Conservation (phyloP, 2,888 invertebrate species). For the Megastigmus dorsalis region DNA sequence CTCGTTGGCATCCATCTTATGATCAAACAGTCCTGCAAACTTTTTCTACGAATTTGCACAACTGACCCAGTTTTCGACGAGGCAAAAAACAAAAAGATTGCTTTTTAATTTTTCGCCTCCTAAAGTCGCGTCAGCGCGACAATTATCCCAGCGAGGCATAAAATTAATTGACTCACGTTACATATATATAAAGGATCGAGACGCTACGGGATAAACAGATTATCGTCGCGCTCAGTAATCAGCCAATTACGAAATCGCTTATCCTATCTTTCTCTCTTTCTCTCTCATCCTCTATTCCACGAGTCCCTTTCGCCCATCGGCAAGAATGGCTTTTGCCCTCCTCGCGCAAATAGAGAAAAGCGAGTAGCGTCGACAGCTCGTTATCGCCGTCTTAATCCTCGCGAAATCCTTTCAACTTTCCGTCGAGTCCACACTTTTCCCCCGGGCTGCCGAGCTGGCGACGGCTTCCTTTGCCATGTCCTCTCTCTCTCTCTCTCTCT, state of each 20-base stretch:
- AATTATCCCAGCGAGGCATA: not conserved
- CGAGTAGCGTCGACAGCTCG: constrained; percentile 61
- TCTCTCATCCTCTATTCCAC: too few species aligned
- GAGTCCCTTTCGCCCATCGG: not conserved
- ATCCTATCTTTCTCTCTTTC: constrained; percentile 41
- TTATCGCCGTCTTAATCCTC: constrained; percentile 68
- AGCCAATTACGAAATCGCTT: constrained; percentile 63
- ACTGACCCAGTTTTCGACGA: too few species aligned
- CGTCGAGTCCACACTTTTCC: constrained; percentile 61
- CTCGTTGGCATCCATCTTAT: too few species aligned
- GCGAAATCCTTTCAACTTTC: constrained; percentile 67
- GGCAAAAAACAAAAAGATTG: too few species aligned
- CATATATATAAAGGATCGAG: not conserved
- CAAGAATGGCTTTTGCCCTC: not conserved
- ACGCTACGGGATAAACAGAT: constrained; percentile 59
- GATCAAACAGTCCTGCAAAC: too few species aligned
- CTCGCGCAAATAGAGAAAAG: not conserved
- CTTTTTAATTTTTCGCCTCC: too few species aligned
- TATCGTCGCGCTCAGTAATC: constrained; percentile 62
- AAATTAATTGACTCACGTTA: not conserved
- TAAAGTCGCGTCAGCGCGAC: too few species aligned
- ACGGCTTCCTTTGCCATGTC: not conserved
- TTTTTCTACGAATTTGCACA: too few species aligned
- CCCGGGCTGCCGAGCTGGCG: too few species aligned
- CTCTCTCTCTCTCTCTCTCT: not conserved